phyloP scores from a whole-genome alignment of 1,140 invertebrate genomes.

The Chironomus striatipennis region DNA sequence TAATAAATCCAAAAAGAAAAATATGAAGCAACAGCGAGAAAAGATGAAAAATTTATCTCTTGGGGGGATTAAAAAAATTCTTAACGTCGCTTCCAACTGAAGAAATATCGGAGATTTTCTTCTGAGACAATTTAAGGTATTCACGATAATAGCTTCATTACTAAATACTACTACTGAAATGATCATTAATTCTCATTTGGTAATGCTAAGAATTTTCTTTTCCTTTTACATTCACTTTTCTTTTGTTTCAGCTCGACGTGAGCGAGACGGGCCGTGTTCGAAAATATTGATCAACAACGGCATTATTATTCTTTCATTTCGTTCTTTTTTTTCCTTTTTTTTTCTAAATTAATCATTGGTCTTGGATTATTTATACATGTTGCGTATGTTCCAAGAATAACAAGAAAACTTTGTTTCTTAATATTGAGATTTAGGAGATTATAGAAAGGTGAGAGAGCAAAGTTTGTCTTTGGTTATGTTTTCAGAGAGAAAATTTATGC shows the following conservation, averaged over 20 bases:
- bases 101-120: not conserved
- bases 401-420: not conserved
- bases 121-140: not conserved
- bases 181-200: too few relatives aligned
- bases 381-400: conserved; percentile 7
- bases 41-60: not conserved
- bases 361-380: not conserved
- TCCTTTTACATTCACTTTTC: too few relatives aligned
- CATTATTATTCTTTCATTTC: conserved; percentile 1
- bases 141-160: too few relatives aligned
- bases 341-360: not conserved
- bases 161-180: too few relatives aligned
- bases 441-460: too few relatives aligned
- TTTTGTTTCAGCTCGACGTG: too few relatives aligned
- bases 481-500: too few relatives aligned
- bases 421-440: too few relatives aligned
- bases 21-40: not conserved
- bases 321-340: not conserved
- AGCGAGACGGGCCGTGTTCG: too few relatives aligned
- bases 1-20: not conserved
- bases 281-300: not conserved
- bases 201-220: too few relatives aligned
- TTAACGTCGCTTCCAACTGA: not conserved
- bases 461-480: too few relatives aligned
- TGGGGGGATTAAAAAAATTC: not conserved